A percentile compares a stretch with the other conserved stretches of the same genome.
These are phyloP conservation scores for Strigamia maritima DNA, from an alignment of 2,888 invertebrate genomes.

Conservation along the genomic window DNA sequence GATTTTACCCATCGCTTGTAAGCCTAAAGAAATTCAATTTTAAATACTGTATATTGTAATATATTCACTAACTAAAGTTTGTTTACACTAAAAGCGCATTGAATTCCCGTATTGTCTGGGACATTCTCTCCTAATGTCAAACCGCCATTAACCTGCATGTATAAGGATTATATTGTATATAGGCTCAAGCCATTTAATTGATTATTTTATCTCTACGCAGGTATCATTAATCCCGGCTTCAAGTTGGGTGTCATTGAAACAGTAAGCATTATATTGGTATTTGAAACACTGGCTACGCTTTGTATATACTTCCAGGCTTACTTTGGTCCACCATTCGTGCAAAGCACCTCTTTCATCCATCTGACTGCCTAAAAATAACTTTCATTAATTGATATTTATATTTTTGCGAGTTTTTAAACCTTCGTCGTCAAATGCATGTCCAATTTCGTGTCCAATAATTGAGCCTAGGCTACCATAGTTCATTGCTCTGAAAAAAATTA, in stretches of 20 bases:
- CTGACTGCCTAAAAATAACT: slow-evolving; percentile 29
- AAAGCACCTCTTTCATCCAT: slow-evolving; percentile 4
- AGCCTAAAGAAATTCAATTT: too few relatives aligned
- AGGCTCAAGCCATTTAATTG: neutral
- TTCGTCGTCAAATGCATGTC: slow-evolving; percentile 78
- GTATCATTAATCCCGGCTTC: neutral
- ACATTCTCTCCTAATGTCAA: neutral
- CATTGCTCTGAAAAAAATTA: slow-evolving; percentile 60
- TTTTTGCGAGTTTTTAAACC: slow-evolving; percentile 49
- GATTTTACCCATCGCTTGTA: neutral
- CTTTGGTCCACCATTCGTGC: neutral
- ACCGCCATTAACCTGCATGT: neutral
- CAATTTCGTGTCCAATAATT: slow-evolving; percentile 81
- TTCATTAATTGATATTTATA: neutral
- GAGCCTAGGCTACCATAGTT: slow-evolving; percentile 85
- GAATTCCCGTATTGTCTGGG: neutral
- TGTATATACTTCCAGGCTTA: neutral
- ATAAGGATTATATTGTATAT: neutral
- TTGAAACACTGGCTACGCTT: slow-evolving; percentile 1
- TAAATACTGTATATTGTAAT: too few relatives aligned
- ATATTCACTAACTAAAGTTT: too few relatives aligned
- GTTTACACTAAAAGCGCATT: neutral
- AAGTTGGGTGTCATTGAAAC: neutral
- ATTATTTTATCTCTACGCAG: slow-evolving; percentile 33
- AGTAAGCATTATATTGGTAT: slow-evolving; percentile 20